Conservation (phyloP, 2,113 vertebrate genomes). For the Saccopteryx leptura region DNA sequence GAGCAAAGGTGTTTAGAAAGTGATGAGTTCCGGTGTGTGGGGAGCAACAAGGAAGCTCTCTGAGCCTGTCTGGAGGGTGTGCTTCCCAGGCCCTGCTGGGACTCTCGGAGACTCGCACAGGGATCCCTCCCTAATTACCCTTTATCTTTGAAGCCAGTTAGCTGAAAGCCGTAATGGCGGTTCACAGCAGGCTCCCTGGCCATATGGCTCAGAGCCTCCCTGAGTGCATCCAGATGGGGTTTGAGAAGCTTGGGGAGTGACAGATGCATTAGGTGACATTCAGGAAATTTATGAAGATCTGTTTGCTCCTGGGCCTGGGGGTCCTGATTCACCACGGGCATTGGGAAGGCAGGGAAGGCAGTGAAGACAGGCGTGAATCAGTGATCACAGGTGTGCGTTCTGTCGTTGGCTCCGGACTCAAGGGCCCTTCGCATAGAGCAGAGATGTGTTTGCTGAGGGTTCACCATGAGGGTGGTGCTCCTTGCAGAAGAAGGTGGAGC, state of each 20-base stretch:
- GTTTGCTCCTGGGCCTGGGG: background rate
- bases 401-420: background rate
- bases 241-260: slow-evolving; percentile 49
- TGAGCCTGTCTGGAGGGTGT: background rate
- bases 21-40: background rate
- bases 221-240: slow-evolving; percentile 1
- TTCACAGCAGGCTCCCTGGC: slow-evolving; percentile 66
- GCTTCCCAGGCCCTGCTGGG: slow-evolving; percentile 3
- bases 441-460: background rate
- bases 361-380: background rate
- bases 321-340: background rate
- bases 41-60: background rate
- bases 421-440: background rate
- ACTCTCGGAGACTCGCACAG: background rate
- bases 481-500: background rate
- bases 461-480: too few relatives aligned
- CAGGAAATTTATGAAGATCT: slow-evolving; percentile 69
- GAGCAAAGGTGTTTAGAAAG: background rate
- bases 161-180: slow-evolving; percentile 62
- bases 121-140: slow-evolving; percentile 72
- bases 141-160: slow-evolving; percentile 74
- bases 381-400: background rate
- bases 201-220: slow-evolving; percentile 70
- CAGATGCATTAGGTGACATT: slow-evolving; percentile 80
- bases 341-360: background rate